Percentiles rank a stretch among this genome's conserved stretches.
phyloP scores from a whole-genome alignment of 2,888 invertebrate species.

The Chalcis sispes region DNA sequence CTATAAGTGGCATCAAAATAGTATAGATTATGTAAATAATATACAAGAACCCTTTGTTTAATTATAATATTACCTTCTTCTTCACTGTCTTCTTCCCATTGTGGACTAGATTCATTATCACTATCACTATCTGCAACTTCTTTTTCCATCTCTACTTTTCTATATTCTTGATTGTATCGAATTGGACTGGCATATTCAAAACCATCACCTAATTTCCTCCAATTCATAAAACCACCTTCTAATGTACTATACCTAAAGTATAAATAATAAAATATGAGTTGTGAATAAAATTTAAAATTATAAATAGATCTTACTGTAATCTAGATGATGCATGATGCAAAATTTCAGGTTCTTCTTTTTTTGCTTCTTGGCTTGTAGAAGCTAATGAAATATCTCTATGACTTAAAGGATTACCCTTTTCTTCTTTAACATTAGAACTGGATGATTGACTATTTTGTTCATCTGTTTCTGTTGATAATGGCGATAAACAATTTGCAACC shows the following conservation, averaged over 20 bases:
- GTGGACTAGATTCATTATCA: conserved; percentile 67
- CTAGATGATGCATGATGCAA: conserved; percentile 72
- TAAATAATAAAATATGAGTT: conserved; percentile 7
- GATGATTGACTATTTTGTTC: conserved; percentile 67
- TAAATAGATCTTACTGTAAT: conserved; percentile 68
- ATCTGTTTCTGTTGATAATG: conserved; percentile 68
- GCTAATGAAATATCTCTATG: conserved; percentile 75
- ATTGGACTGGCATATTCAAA: conserved; percentile 79
- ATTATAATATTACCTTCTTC: conserved; percentile 67
- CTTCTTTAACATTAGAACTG: conserved; percentile 66
- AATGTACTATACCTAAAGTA: conserved; percentile 68
- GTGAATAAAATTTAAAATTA: conserved; percentile 9
- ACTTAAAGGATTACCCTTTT: conserved; percentile 78
- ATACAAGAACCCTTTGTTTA: background rate
- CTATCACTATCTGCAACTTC: conserved; percentile 69
- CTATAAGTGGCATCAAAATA: background rate
- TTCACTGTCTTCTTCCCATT: conserved; percentile 71
- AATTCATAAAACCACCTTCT: conserved; percentile 74
- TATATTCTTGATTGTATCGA: conserved; percentile 81
- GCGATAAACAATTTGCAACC: conserved; percentile 83
- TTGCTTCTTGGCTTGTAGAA: conserved; percentile 54
- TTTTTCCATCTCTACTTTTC: conserved; percentile 77
- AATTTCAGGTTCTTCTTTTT: conserved; percentile 67
- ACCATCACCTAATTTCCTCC: conserved; percentile 74
- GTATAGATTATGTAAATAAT: background rate